Base-by-base conservation (phyloP, 2,888 invertebrate genomes). In the Xestia xanthographa region DNA sequence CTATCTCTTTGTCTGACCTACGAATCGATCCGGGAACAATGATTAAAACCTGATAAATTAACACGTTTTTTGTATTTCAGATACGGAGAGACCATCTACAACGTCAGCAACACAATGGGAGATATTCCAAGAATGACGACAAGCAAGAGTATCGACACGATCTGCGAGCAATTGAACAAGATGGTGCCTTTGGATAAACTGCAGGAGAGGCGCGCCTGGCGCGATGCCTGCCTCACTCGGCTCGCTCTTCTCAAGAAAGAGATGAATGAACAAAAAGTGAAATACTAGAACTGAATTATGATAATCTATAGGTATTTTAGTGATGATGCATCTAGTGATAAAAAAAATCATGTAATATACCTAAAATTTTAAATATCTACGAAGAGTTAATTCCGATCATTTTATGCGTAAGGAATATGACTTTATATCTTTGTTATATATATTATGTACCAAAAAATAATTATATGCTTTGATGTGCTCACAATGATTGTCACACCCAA, bases 181-280 rank as follows among this genome's bases (percentile, higher is more conserved):
- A 97, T 98, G 94, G 97, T 98, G 43, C 98, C 99, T 0, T 83
- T 98, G 48, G 97, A 98, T 41, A 97, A 98, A 87, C 94, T 99
- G 72, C 97, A 97, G 72, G 98, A 98, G 77, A 95, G 98, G 81
- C 97, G 99, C 43, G 97, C 97, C 0, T 99, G 99, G 98, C 97
- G 99, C 34, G 99, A 99, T 91, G 97, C 97, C 50, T 98, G 98
- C 84, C 97, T 99, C 34, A 98, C 98, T 0, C 98, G 98, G 78
- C 96, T 99, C 20, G 97, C 98, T 41, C 95, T 98, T 76, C 95
- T 99, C 74, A 99, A 99, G 93, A 98, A 97, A 84, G 97, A 98
- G 90, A 97, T 98, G 94, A 97, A 97, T 77, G 91, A 93, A 66
- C 92, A 92, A 63, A 84, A 84, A 73, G 60, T 65, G 17, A 84